Evolutionary conservation across 1,140 invertebrate genomes (phyloP).

Genomic region (Andrena cerasifolii): DNA sequence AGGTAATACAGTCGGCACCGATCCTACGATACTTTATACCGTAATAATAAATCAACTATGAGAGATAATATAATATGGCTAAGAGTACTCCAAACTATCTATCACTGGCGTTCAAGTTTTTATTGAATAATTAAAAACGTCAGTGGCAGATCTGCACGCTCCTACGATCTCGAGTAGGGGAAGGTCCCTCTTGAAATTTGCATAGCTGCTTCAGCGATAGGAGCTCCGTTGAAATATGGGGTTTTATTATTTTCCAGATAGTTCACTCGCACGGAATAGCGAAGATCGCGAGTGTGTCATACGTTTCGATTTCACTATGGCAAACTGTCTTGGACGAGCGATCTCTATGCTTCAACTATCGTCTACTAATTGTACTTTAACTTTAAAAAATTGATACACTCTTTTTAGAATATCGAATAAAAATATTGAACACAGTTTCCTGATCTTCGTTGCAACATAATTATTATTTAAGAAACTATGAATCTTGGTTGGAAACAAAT

Average conservation of each 20-base stretch:
- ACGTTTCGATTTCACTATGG: background rate
- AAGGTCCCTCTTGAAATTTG: conserved; percentile 74
- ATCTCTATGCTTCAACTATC: background rate
- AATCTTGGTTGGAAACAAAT: no score
- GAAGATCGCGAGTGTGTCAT: conserved; percentile 5
- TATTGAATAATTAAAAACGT: conserved; percentile 77
- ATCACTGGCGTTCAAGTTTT: conserved; percentile 64
- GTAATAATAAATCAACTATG: conserved; percentile 2
- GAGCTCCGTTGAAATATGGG: conserved; percentile 72
- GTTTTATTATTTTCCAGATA: conserved; percentile 74
- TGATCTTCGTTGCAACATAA: no score
- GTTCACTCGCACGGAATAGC: conserved; percentile 38
- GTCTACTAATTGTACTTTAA: no score
- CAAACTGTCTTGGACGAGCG: background rate
- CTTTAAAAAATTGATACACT: no score
- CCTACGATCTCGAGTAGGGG: conserved; percentile 63
- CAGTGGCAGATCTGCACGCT: conserved; percentile 67
- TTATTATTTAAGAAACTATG: no score
- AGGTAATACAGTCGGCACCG: no score
- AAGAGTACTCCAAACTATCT: conserved; percentile 48
- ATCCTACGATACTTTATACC: no score
- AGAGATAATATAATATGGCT: conserved; percentile 33
- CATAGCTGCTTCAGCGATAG: conserved; percentile 72
- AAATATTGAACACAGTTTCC: no score
- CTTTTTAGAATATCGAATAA: no score